Evolutionary conservation across 2,113 vertebrate genomes (phyloP), one percentile per base, ranked within the genome.

Genomic region (Illadopsis cleaveri): DNA sequence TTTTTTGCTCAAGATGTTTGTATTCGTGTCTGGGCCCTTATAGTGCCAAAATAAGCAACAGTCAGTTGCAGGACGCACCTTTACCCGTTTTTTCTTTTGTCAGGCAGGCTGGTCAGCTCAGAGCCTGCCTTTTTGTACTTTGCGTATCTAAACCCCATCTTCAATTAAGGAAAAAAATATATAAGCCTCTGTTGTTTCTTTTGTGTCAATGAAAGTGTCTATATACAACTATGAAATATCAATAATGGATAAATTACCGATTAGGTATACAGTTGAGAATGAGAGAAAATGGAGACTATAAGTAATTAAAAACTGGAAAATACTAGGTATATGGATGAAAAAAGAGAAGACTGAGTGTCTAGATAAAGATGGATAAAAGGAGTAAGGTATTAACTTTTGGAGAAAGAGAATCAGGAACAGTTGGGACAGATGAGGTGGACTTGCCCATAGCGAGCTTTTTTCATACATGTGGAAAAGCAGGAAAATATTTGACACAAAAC

Each of bases 221-320:
- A 17, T 66, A 37, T 62, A 37, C 35, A 73, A 11, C 31, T 60
- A 13, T 61, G 33, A 45, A 19, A 61, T 82, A 45, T 50, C 81
- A 86, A 48, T 76, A 85, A 80, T 77, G 57, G 31, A 83, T 92
- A 47, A 33, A 42, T 82, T 78, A 30, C 38, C 80, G 40, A 54
- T 90, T 54, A 65, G 42, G 24, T 60, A 14, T 65, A 47, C 38
- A 72, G 60, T 77, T 76, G 40, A 68, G 48, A 89, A 65, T 31
- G 45, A 80, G 50, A 48, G 75, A 66, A 94, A 95, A 86, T 18
- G 58, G 16, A 57, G 25, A 57, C 28, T 80, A 47, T 62, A 82
- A 93, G 64, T 95, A 88, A 91, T 80, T 81, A 65, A 89, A 61
- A 88, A 51, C 30, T 78, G 79, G 37, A 82, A 89, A 80, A 81